phyloP scores from a whole-genome alignment of 2,888 invertebrate genomes.

The Heliothis peltigera region DNA sequence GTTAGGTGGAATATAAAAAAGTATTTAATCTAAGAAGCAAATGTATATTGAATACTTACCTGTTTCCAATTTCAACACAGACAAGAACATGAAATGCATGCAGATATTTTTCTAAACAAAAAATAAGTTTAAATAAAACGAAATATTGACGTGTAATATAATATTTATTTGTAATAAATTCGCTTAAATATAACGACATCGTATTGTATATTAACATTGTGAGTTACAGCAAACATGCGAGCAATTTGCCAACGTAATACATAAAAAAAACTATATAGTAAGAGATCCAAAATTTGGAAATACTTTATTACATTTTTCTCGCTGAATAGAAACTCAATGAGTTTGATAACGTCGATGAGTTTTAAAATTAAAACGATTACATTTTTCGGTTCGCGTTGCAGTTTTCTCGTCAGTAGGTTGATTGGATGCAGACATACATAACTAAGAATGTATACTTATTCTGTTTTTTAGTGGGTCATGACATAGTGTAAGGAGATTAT shows the following conservation, averaged over 20 bases:
- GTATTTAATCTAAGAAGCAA: neutral
- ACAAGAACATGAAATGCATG: slow-evolving; percentile 5
- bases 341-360: no score
- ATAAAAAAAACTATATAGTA: slow-evolving; percentile 6
- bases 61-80: no score
- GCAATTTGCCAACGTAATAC: slow-evolving; percentile 1
- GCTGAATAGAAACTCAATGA: no score
- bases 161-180: slow-evolving; percentile 64
- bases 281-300: neutral
- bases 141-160: slow-evolving; percentile 49
- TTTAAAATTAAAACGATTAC: no score
- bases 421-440: no score
- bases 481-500: no score
- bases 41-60: neutral
- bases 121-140: neutral
- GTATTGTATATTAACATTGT: slow-evolving; percentile 37
- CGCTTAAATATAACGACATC: slow-evolving; percentile 56
- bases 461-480: no score
- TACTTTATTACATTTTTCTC: no score
- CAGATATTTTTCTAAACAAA: neutral
- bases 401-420: no score
- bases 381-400: no score
- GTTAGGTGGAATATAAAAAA: neutral
- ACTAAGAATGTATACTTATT: no score
- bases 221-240: slow-evolving; percentile 34